Conservation (phyloP, 1,140 invertebrate species). For the Limonius californicus region DNA sequence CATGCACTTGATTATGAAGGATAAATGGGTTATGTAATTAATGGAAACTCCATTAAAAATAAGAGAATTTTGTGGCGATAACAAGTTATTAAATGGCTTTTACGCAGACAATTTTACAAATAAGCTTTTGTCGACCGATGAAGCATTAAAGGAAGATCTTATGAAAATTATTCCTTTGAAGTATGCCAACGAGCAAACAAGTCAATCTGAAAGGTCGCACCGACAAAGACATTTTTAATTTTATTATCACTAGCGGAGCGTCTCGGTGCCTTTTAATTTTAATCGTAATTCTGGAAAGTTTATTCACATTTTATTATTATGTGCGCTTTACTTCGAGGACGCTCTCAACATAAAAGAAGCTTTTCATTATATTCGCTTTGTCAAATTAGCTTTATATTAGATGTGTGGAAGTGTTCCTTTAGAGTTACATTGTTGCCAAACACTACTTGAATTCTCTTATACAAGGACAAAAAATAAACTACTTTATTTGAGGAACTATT, state of each 20-base stretch:
- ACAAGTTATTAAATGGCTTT: background rate
- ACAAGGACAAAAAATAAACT: too few species aligned
- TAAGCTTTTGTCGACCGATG: constrained; percentile 6
- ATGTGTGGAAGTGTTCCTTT: too few species aligned
- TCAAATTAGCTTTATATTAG: too few species aligned
- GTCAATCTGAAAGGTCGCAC: constrained; percentile 22
- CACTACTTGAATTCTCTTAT: too few species aligned
- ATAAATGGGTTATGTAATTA: too few species aligned
- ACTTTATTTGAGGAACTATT: too few species aligned
- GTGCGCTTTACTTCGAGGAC: background rate
- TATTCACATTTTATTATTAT: constrained; percentile 15
- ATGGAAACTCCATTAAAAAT: too few species aligned
- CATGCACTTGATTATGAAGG: too few species aligned
- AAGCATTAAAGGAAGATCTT: background rate
- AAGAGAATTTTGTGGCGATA: too few species aligned
- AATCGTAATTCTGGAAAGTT: constrained; percentile 3
- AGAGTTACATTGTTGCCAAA: too few species aligned
- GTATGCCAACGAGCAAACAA: constrained; percentile 24
- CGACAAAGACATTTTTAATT: constrained; percentile 29
- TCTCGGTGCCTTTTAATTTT: constrained; percentile 12
- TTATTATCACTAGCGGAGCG: constrained; percentile 15
- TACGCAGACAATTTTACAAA: background rate
- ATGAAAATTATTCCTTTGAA: constrained; percentile 4
- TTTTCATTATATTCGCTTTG: background rate
- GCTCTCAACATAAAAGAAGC: background rate